These are phyloP conservation scores for Rhinopomastus cyanomelas DNA, from an alignment of 2,113 vertebrate species.

Conservation along the genomic window DNA sequence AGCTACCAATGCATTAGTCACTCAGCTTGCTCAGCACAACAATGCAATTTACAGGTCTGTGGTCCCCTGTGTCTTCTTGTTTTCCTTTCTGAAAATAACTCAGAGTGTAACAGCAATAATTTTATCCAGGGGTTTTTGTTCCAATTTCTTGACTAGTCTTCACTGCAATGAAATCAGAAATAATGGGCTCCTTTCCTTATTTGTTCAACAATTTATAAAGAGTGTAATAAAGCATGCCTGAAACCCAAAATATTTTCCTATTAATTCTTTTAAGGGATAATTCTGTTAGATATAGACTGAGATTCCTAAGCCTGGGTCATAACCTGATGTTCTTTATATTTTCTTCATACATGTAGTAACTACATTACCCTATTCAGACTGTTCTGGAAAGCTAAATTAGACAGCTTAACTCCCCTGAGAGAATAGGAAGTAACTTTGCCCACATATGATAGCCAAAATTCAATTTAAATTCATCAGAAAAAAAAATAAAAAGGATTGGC, in stretches of 20 bases:
- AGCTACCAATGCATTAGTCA: not conserved
- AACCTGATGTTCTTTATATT: not conserved
- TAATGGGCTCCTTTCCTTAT: not conserved
- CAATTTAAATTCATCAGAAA: not conserved
- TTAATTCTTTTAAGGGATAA: not conserved
- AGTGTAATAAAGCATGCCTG: not conserved
- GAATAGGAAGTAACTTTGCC: not conserved
- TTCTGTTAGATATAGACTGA: not conserved
- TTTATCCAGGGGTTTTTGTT: not conserved
- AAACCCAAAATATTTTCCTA: not conserved
- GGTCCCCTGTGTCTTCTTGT: not conserved
- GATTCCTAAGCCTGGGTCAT: not conserved
- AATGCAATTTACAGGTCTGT: not conserved
- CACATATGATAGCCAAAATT: not conserved
- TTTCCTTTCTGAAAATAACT: slow-evolving; percentile 28
- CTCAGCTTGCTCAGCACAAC: not conserved
- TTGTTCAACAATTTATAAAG: not conserved
- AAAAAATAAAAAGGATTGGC: not conserved
- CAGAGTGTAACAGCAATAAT: not conserved
- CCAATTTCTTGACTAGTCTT: not conserved
- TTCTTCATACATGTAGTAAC: not conserved
- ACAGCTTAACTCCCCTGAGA: not conserved
- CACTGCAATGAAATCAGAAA: not conserved
- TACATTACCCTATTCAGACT: not conserved
- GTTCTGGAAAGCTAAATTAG: not conserved